phyloP scores from a whole-genome alignment of 2,113 vertebrate species.

The Sceloporus tristichus region DNA sequence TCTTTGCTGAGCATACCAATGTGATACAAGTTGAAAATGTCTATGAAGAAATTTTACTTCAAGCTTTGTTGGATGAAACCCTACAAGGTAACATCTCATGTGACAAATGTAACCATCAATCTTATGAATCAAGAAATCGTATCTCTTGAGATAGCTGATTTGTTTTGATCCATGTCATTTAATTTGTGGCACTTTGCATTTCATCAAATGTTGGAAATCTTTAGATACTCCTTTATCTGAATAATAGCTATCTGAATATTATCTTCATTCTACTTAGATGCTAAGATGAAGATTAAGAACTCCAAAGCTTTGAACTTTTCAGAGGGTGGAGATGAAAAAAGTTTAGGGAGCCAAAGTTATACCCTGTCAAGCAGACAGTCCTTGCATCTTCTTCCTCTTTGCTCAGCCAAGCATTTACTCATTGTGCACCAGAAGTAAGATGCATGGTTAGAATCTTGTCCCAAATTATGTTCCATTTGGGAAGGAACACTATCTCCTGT shows the following conservation, averaged over 20 bases:
- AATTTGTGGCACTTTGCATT: background rate
- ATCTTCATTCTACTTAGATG: background rate
- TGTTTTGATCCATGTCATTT: background rate
- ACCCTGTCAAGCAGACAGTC: background rate
- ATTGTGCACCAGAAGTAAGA: background rate
- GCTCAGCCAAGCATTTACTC: background rate
- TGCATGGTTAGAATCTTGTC: background rate
- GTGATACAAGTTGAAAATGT: constrained; percentile 92
- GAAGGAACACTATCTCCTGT: no score
- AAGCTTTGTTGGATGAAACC: constrained; percentile 85
- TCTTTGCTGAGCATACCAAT: constrained; percentile 85
- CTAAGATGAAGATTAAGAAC: constrained; percentile 17
- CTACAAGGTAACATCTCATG: constrained; percentile 83
- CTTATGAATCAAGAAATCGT: background rate
- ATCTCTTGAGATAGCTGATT: background rate
- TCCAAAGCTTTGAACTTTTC: constrained; percentile 1
- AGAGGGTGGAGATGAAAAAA: background rate
- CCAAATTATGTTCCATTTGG: background rate
- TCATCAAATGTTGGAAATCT: background rate
- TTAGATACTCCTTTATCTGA: accelerated
- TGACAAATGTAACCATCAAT: background rate
- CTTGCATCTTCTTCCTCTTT: background rate
- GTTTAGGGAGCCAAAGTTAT: background rate
- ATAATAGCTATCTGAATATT: background rate
- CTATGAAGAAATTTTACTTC: constrained; percentile 89